Base-by-base conservation (phyloP, 2,113 vertebrate species). In the Protobothrops flavoviridis region DNA sequence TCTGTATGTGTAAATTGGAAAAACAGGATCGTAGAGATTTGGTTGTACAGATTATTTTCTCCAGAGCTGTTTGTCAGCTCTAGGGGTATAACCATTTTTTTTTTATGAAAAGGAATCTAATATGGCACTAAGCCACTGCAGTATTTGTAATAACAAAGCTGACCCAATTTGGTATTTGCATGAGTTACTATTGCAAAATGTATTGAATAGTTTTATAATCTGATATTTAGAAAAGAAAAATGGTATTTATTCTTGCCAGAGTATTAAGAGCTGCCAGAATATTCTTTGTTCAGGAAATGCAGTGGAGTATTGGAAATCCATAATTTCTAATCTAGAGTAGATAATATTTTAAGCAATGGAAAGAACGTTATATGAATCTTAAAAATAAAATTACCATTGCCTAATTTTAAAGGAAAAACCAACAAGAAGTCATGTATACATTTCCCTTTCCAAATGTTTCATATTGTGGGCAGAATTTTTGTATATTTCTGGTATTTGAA, bases 181-280 rank as follows among this genome's bases (percentile, higher is more conserved):
- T 97, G 98, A 97, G 92, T 97, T 97, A 95, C 64, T 57, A 61
- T 87, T 90, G 96, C 95, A 96, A 95, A 96, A 95, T 95, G 90
- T 97, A 97, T 97, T 96, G 95, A 97, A 96, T 95, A 88, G 96
- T 97, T 98, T 97, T 97, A 94, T 98, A 96, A 97, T 93, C 94
- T 96, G 97, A 97, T 56, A 85, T 96, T 95, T 97, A 97, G 96
- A 93, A 96, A 94, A 95, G 90, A 97, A 96, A 95, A 95, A 94
- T 94, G 94, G 94, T 98, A 98, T 98, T 98, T 98, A 98, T 98
- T 98, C 97, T 97, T 97, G 95, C 97, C 94, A 96, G 97, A 97
- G 95, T 93, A 94, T 89, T 96, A 97, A 96, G 97, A 94, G 96
- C 96, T 95, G 93, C 92, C 94, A 96, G 96, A 97, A 96, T 96